Evolutionary conservation across 2,888 invertebrate genomes (phyloP), one percentile per base, ranked within the genome.

Genomic region (Drosophila yooni): DNA sequence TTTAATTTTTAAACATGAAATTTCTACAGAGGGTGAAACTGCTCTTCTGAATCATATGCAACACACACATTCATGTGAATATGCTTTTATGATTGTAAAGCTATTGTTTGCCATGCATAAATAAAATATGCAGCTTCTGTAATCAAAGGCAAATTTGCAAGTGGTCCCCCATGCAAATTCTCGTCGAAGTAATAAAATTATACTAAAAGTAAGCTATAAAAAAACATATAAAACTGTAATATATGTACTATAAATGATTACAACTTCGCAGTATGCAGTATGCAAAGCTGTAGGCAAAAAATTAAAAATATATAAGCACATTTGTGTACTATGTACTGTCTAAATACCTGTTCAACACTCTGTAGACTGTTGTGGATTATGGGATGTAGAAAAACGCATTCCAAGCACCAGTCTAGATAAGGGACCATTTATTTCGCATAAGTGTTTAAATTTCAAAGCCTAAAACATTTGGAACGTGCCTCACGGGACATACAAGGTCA

Each of bases 401-500:
- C n/a, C 38, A 38, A 46, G 25, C 38, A 7, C 18, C 40, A 52
- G 61, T 36, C 52, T 50, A 53, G 53, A 65, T 43, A 31, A 57
- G 21, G 38, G 48, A 64, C 50, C 59, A 82, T 80, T 70, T 72
- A 74, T 71, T 80, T 76, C 60, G 62, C 67, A 78, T 67, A 75
- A 73, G 70, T 76, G 67, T 70, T 76, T 79, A 76, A 69, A 70
- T 74, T 70, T 76, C 64, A 79, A 74, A 60, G 64, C 65, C 50
- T 58, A 59, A 58, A 78, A 62, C 68, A 59, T 73, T 61, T 46
- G 34, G 58, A 60, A 62, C 51, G 48, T 56, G 53, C 40, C 57
- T 33, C 61, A 51, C 10, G 71, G 56, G 50, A 52, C 53, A 11
- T 15, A 48, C 21, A 18, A 34, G 56, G 43, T 57, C 21, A 43